phyloP scores from a whole-genome alignment of 2,888 invertebrate species.

The Ethmia dodecea region DNA sequence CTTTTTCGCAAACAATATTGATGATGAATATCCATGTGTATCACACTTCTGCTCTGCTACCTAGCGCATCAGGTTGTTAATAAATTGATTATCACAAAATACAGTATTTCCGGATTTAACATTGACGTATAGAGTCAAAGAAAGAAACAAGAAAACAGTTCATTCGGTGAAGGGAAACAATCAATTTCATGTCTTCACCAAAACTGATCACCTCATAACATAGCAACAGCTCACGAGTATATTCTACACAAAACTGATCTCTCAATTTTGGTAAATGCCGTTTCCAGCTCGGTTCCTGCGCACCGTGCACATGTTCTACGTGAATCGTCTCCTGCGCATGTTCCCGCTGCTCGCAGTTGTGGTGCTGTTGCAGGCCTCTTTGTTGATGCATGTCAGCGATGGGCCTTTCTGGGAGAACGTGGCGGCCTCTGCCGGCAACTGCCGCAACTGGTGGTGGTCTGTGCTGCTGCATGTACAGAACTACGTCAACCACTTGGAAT shows the following conservation, averaged over 20 bases:
- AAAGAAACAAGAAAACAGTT: too few species aligned
- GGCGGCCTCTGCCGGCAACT: constrained; percentile 39
- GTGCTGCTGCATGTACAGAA: constrained; percentile 68
- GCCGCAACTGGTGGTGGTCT: constrained; percentile 67
- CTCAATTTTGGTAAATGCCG: neutral
- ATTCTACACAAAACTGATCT: neutral
- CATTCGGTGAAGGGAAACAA: too few species aligned
- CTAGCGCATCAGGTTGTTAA: too few species aligned
- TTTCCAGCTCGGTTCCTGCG: constrained; percentile 37
- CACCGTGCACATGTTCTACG: constrained; percentile 37
- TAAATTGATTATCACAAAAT: too few species aligned
- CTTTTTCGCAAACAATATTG: too few species aligned
- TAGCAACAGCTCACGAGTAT: neutral
- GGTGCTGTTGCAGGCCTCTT: constrained; percentile 38
- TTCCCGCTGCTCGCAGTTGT: constrained; percentile 42
- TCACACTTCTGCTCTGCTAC: too few species aligned
- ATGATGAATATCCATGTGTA: too few species aligned
- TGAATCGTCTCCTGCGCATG: constrained; percentile 41
- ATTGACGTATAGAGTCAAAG: too few species aligned
- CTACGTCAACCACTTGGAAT: constrained; percentile 41
- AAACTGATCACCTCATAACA: too few species aligned
- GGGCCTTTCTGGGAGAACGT: constrained; percentile 59
- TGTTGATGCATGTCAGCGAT: constrained; percentile 38
- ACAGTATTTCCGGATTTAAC: too few species aligned
- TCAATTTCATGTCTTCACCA: too few species aligned